Evolutionary conservation across 2,797 vertebrate genomes (phyloP).

Genomic region (Sebastes reedi): DNA sequence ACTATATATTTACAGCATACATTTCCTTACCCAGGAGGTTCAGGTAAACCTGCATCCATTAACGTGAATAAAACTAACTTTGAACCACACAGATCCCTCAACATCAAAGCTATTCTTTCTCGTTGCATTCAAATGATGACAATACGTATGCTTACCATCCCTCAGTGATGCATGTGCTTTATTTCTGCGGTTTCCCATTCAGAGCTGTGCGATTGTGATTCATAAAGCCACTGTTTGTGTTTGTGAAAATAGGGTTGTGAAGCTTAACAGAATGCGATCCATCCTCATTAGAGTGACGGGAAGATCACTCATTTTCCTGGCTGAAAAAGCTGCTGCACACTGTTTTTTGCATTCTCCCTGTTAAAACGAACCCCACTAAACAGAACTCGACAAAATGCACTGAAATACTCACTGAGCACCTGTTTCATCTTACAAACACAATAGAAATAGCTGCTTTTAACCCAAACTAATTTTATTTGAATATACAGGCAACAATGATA

Average conservation of each 20-base stretch:
- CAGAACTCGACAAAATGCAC: not conserved
- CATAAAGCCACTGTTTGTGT: constrained; percentile 55
- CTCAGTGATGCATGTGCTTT: constrained; percentile 53
- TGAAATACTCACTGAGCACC: not conserved
- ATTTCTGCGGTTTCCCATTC: constrained; percentile 51
- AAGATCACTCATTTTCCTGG: constrained; percentile 46
- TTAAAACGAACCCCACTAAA: constrained; percentile 9
- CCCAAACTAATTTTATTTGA: not conserved
- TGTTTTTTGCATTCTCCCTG: constrained; percentile 16
- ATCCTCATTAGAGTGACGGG: constrained; percentile 64
- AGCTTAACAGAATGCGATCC: constrained; percentile 58
- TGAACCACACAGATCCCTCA: constrained; percentile 41
- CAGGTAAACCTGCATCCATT: constrained; percentile 9
- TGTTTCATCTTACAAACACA: constrained; percentile 5
- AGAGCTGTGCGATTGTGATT: constrained; percentile 38
- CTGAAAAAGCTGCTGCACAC: constrained; percentile 9
- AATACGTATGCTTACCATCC: constrained; percentile 48
- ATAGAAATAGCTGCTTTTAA: constrained; percentile 12
- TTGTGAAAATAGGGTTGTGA: constrained; percentile 22
- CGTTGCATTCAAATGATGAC: constrained; percentile 49
- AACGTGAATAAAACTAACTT: constrained; percentile 20
- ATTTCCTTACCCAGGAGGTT: not conserved
- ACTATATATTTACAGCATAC: constrained; percentile 13
- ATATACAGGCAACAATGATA: not conserved
- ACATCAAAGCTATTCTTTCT: constrained; percentile 52